phyloP scores from a whole-genome alignment of 2,888 invertebrate genomes.

The Phrixothrix hirtus region DNA sequence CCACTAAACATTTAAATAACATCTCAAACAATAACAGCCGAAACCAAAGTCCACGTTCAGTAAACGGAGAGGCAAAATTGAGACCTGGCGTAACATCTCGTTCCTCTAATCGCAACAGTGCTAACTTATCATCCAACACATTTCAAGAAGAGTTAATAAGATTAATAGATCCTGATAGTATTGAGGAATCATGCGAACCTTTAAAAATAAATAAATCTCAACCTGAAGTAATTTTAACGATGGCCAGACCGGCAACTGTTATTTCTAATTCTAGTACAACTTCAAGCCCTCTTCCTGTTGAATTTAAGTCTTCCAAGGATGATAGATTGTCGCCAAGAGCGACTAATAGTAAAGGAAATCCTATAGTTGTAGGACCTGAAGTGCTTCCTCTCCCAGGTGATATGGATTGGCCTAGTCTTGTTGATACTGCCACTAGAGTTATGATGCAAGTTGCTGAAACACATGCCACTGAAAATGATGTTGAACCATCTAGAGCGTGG shows the following conservation, averaged over 20 bases:
- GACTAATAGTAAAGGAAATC: conserved; percentile 41
- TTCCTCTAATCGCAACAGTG: conserved; percentile 63
- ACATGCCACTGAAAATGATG: conserved; percentile 31
- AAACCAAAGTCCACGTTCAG: conserved; percentile 65
- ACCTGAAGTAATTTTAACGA: conserved; percentile 66
- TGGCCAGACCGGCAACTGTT: conserved; percentile 68
- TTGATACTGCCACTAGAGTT: conserved; percentile 76
- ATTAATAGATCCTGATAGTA: conserved; percentile 79
- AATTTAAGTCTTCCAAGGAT: conserved; percentile 62
- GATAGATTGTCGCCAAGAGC: conserved; percentile 58
- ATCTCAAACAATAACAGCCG: conserved; percentile 58
- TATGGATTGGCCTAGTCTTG: conserved; percentile 79
- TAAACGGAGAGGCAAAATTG: conserved; percentile 63
- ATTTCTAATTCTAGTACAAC: conserved; percentile 67
- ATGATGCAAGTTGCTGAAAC: conserved; percentile 43
- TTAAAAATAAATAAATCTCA: conserved; percentile 43
- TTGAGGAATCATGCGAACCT: conserved; percentile 45
- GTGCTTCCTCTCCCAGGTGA: conserved; percentile 69
- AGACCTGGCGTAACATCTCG: conserved; percentile 58
- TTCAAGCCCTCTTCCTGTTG: conserved; percentile 60
- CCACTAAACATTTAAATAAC: conserved; percentile 56
- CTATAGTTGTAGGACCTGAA: conserved; percentile 47
- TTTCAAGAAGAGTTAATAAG: conserved; percentile 82
- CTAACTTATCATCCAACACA: conserved; percentile 64
- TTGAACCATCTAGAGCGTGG: conserved; percentile 45